These are phyloP conservation scores for Chromobotia macracanthus DNA, from an alignment of 2,797 vertebrate genomes.

Conservation along the genomic window DNA sequence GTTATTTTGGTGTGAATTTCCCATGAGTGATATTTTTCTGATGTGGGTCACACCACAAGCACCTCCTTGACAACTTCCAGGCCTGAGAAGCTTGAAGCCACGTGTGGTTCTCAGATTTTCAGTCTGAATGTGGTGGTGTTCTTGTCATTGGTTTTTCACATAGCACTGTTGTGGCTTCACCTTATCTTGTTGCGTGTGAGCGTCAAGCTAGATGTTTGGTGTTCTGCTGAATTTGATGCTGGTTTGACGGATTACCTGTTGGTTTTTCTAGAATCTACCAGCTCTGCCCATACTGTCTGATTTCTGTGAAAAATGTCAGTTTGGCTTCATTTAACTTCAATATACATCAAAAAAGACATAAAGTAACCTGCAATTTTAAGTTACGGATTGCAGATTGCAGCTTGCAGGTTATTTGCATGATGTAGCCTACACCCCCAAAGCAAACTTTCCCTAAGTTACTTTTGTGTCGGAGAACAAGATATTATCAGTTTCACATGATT, in stretches of 20 bases:
- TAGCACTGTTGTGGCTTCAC: constrained; percentile 56
- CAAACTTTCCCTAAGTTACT: background rate
- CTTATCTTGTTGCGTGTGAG: constrained; percentile 32
- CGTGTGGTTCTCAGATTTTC: background rate
- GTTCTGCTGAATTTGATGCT: background rate
- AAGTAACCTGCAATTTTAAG: no score
- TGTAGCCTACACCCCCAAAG: background rate
- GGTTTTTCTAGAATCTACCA: no score
- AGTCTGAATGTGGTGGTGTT: no score
- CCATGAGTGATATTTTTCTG: background rate
- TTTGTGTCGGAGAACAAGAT: background rate
- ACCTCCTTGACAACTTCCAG: background rate
- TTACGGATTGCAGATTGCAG: no score
- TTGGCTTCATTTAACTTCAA: no score
- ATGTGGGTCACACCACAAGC: background rate
- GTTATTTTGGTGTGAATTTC: background rate
- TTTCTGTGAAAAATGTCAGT: no score
- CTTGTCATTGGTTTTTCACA: background rate
- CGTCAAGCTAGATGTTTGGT: constrained; percentile 34
- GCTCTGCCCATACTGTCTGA: no score
- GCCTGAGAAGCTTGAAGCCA: background rate
- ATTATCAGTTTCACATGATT: constrained; percentile 25
- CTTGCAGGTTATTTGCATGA: background rate
- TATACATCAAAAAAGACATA: no score
- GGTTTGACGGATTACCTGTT: background rate